Percentiles rank a stretch among this genome's conserved stretches.
These are phyloP conservation scores for Chloroceryle aenea DNA, from an alignment of 2,113 vertebrate species.

Conservation along the genomic window DNA sequence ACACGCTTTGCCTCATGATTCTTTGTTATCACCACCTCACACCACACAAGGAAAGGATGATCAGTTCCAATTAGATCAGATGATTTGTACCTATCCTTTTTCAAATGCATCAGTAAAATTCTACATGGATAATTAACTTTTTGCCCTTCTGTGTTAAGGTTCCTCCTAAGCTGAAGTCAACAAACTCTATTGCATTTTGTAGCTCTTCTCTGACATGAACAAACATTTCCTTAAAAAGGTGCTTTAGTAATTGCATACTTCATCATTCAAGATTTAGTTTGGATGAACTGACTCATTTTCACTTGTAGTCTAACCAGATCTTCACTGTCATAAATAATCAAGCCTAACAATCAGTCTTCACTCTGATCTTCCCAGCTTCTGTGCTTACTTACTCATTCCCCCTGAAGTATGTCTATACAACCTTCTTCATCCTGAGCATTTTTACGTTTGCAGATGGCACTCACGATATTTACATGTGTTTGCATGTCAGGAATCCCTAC, in stretches of 20 bases:
- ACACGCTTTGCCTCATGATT: background rate
- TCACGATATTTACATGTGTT: conserved; percentile 43
- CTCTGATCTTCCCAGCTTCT: conserved; percentile 29
- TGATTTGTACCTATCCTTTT: background rate
- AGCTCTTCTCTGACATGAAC: background rate
- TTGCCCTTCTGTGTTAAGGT: background rate
- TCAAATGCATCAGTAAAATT: conserved; percentile 25
- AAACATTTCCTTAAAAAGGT: background rate
- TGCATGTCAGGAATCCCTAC: conserved; percentile 59
- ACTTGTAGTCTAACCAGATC: conserved; percentile 34
- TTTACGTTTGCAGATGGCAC: conserved; percentile 20
- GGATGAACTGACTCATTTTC: conserved; percentile 36
- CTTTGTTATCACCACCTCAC: background rate
- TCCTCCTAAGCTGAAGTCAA: conserved; percentile 23
- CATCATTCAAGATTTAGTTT: conserved; percentile 9
- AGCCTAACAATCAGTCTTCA: background rate
- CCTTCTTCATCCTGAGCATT: conserved; percentile 15
- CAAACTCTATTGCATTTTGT: background rate
- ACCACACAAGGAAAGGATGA: background rate
- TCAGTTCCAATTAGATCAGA: background rate
- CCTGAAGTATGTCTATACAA: background rate
- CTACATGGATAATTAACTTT: background rate
- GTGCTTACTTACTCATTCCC: conserved; percentile 1
- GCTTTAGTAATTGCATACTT: background rate
- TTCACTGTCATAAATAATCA: conserved; percentile 16